Percentiles rank a stretch among this genome's conserved stretches.
Evolutionary conservation across 2,888 invertebrate species (phyloP).

Genomic region (Ormyrus pomaceus): DNA sequence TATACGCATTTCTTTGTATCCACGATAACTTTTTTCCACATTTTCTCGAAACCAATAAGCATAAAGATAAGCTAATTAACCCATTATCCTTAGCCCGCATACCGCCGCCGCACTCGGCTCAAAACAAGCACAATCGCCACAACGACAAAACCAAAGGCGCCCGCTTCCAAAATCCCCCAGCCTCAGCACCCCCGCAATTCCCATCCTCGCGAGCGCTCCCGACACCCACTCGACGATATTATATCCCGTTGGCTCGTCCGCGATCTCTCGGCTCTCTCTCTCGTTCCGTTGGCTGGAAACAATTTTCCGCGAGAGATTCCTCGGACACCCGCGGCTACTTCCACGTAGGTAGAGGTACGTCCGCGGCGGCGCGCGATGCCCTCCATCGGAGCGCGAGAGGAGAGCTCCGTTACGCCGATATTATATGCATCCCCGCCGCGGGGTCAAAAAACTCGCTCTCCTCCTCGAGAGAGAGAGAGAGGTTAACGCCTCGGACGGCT

Average conservation of each 20-base stretch:
- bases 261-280: not conserved
- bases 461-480: not conserved
- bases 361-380: not conserved
- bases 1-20: too few species aligned
- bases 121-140: too few species aligned
- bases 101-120: too few species aligned
- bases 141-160: too few species aligned
- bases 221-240: too few species aligned
- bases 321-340: not conserved
- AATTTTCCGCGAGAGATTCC: slow-evolving; percentile 22
- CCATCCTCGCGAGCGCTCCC: too few species aligned
- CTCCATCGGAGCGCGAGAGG: slow-evolving; percentile 13
- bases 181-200: too few species aligned
- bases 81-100: too few species aligned
- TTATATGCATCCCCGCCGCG: slow-evolving; percentile 30
- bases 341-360: not conserved
- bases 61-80: too few species aligned
- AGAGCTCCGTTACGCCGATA: slow-evolving; percentile 11
- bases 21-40: too few species aligned
- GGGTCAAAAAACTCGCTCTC: slow-evolving; percentile 33
- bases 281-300: slow-evolving; percentile 35
- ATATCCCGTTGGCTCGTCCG: not conserved
- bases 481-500: slow-evolving; percentile 10
- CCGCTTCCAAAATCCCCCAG: too few species aligned
- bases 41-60: too few species aligned